These are phyloP conservation scores for Gonioctena quinquepunctata DNA, from an alignment of 1,140 invertebrate genomes.

Conservation along the genomic window DNA sequence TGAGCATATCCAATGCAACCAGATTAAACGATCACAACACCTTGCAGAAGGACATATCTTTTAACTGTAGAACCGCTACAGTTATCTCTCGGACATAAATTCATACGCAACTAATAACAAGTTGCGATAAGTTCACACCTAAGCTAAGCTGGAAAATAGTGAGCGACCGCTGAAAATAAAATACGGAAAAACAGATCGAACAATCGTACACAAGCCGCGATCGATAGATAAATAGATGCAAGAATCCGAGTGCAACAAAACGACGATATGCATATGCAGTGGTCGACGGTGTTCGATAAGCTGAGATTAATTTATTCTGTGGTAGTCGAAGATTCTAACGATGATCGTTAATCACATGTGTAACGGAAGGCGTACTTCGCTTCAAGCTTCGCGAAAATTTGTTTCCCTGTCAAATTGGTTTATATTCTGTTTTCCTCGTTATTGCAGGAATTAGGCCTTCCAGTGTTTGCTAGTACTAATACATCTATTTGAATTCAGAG, in stretches of 20 bases:
- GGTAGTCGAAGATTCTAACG: background rate
- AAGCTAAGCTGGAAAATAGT: background rate
- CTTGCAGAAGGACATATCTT: background rate
- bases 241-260: background rate
- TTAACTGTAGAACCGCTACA: background rate
- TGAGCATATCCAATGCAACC: background rate
- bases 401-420: no score
- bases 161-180: background rate
- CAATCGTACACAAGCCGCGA: background rate
- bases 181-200: background rate
- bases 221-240: background rate
- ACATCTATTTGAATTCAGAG: no score
- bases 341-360: no score
- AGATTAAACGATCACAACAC: background rate
- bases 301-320: background rate
- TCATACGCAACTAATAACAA: background rate
- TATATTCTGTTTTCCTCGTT: no score
- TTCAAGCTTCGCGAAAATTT: background rate
- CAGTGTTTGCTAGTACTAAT: no score
- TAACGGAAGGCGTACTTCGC: background rate
- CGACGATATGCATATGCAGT: background rate
- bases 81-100: background rate
- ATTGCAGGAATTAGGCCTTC: no score
- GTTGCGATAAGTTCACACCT: background rate
- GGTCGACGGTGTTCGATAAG: background rate